These are phyloP conservation scores for Drosophila tani DNA, from an alignment of 1,140 invertebrate genomes.

Conservation along the genomic window DNA sequence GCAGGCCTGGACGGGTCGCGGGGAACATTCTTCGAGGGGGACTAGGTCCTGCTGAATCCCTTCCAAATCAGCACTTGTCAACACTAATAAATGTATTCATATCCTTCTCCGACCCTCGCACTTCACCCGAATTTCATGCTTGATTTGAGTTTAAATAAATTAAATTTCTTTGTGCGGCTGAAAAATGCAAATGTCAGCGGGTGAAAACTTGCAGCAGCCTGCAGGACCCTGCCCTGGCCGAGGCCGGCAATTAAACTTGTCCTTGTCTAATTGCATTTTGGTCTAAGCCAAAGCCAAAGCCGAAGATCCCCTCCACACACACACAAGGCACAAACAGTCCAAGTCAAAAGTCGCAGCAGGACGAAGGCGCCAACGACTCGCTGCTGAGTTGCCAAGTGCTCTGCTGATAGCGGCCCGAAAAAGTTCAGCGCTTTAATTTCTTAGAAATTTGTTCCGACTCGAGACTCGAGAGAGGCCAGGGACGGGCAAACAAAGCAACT, in stretches of 20 bases:
- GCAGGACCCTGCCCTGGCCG: conserved; percentile 25
- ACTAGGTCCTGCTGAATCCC: conserved; percentile 16
- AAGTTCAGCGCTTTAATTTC: conserved; percentile 82
- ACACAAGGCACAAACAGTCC: conserved; percentile 34
- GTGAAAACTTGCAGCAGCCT: conserved; percentile 51
- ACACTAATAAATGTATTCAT: conserved; percentile 48
- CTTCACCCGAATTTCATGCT: conserved; percentile 43
- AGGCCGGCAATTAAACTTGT: conserved; percentile 82
- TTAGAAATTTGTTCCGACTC: conserved; percentile 74
- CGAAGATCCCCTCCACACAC: conserved; percentile 21
- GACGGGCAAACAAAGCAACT: conserved; percentile 69
- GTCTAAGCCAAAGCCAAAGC: conserved; percentile 36
- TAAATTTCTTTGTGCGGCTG: conserved; percentile 43
- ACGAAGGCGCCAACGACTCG: conserved; percentile 8
- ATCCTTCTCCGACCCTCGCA: neutral
- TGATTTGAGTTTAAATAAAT: conserved; percentile 78
- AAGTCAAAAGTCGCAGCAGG: conserved; percentile 71
- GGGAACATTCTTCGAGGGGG: too few species aligned
- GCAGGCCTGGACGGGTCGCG: neutral
- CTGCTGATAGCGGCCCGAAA: conserved; percentile 78
- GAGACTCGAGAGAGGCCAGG: conserved; percentile 28
- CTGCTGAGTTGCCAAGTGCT: conserved; percentile 78
- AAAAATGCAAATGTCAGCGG: conserved; percentile 67
- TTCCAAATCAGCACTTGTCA: conserved; percentile 47
- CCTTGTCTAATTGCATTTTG: conserved; percentile 83